Base-by-base conservation (phyloP, 2,797 vertebrate genomes). In the Centroberyx gerrardi region DNA sequence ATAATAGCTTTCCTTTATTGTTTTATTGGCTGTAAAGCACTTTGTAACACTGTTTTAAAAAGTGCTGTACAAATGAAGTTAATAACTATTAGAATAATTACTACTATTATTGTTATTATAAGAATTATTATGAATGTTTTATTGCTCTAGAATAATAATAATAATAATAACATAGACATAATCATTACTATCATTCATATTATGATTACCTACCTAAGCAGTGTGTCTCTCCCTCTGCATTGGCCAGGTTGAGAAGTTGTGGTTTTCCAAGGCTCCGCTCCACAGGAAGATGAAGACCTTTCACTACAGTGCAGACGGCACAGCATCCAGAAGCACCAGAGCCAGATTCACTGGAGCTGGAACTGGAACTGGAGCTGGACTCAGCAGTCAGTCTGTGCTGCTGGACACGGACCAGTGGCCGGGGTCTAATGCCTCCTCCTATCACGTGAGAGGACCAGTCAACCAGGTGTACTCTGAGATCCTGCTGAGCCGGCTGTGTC, bases 391-490 rank as follows among this genome's bases (percentile, higher is more conserved):
- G 56, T 74, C 74, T 22, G 27, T 33, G 2, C 2, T n/a, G 36
- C 62, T 0, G 31, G 77, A 80, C 31, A 10, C 0, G 36, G 92
- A 90, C 46, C 87, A 91, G 76, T 81, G 78, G 77, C 72, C 68
- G 62, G 91, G 93, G 72, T 83, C 93, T 77, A 93, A 69, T 17
- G 46, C 59, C 46, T 76, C 86, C 5, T 95, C 94, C 0, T 99
- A 97, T 94, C 97, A 96, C 1, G 96, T 99, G 81, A 95, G 82
- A 87, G 98, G 98, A 80, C 93, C 96, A 59, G 95, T 99, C 72
- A 99, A 99, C 93, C 95, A 96, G 88, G 96, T 98, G 74, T 99
- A 96, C 93, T 98, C 98, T 17, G 97, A 99, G 94, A 98, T 99
- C 91, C 95, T 99, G 83, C 95, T 99, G 83, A 98, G 96, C 92